Evolutionary conservation across 2,888 invertebrate species (phyloP).

Genomic region (Oxytorus armatus): DNA sequence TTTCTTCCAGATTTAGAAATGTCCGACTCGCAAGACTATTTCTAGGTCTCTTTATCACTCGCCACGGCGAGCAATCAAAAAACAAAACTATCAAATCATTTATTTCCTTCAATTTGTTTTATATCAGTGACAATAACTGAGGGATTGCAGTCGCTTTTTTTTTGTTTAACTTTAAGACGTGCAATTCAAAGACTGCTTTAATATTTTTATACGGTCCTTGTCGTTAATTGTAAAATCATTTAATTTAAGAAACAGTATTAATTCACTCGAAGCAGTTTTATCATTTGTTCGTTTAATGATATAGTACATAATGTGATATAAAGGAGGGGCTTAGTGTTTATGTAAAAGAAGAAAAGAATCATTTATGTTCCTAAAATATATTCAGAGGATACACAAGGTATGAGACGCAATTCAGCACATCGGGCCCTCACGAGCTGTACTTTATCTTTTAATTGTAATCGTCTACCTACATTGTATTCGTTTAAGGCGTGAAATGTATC

Average conservation of each 20-base stretch:
- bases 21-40: slow-evolving; percentile 37
- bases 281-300: slow-evolving; percentile 42
- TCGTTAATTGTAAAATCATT: slow-evolving; percentile 30
- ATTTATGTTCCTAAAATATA: slow-evolving; percentile 61
- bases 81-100: slow-evolving; percentile 31
- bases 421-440: slow-evolving; percentile 11
- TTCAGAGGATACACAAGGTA: slow-evolving; percentile 59
- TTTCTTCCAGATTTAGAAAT: slow-evolving; percentile 71
- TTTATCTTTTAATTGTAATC: slow-evolving; percentile 31
- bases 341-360: slow-evolving; percentile 26
- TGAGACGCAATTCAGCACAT: slow-evolving; percentile 34
- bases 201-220: slow-evolving; percentile 45
- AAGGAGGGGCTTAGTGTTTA: slow-evolving; percentile 21
- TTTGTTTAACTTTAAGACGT: background rate
- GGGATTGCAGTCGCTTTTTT: slow-evolving; percentile 37
- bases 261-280: slow-evolving; percentile 40
- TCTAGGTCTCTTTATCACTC: slow-evolving; percentile 13
- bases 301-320: slow-evolving; percentile 52
- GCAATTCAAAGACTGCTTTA: slow-evolving; percentile 34
- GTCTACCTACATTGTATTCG: slow-evolving; percentile 47
- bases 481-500: slow-evolving; percentile 56
- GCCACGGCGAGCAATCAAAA: slow-evolving; percentile 27
- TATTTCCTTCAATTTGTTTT: slow-evolving; percentile 38
- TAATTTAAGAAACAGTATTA: slow-evolving; percentile 58
- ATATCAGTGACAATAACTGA: slow-evolving; percentile 53